Evolutionary conservation across 2,113 vertebrate genomes (phyloP), one percentile per base, ranked within the genome.

Genomic region (Cygnus buccinator): DNA sequence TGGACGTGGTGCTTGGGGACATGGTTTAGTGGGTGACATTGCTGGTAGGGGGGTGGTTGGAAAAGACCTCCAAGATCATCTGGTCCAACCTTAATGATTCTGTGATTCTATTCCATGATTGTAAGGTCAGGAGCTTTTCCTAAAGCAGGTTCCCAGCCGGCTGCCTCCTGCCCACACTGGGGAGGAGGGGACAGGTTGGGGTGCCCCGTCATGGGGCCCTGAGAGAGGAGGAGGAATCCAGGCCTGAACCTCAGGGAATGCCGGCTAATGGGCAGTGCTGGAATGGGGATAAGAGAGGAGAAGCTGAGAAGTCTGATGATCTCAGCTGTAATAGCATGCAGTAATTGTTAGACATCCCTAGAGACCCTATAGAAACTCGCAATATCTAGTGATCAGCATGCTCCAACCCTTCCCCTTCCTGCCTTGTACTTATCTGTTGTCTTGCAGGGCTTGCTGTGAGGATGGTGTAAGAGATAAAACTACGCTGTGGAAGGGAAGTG

Each of bases 181-280:
- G 6, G 41, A 6, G 39, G 62, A 33, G 11, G 3, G 17, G 10
- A 77, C 21, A 57, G 19, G 3, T 31, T 46, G 12, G 4, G 8
- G 3, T 33, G n/a, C 26, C 9, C 12, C 1, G 1, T 3, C 13
- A 46, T 19, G 3, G 8, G 4, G 35, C 35, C n/a, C 17, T 61
- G 48, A 66, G 37, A 84, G 31, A 77, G 48, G 19, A 57, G 16
- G 22, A 11, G 9, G 17, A 39, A 57, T 41, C 31, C 58, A 52
- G 91, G 18, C 18, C 15, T 80, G 9, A 71, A 41, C 57, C 20
- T 44, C 11, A 13, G 59, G 28, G 5, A 29, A 7, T 82, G 43
- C 44, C 28, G 84, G 78, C 37, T 79, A 68, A 75, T 22, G 41
- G 63, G 0, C 1, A 62, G 33, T 20, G 46, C 2, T 7, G 46